phyloP scores from a whole-genome alignment of 2,888 invertebrate genomes.

The Eupithecia subumbrata region DNA sequence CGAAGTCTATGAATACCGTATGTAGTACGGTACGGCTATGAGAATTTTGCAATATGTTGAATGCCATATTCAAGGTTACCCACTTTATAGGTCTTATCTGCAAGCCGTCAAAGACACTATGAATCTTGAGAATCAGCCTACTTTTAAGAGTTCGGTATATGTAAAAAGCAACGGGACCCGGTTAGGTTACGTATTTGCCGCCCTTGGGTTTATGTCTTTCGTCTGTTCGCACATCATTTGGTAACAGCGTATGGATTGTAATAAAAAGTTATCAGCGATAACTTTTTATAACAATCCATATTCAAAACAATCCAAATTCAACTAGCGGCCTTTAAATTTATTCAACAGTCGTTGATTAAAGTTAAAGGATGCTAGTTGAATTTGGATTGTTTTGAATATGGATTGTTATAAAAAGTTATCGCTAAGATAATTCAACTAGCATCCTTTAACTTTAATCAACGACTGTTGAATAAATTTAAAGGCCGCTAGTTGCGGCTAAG shows the following conservation, averaged over 20 bases:
- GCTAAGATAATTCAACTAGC: too few species aligned
- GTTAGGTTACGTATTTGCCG: neutral
- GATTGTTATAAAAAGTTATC: too few species aligned
- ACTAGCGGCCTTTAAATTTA: neutral
- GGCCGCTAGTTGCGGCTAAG: too few species aligned
- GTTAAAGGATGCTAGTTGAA: neutral
- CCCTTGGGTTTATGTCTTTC: neutral
- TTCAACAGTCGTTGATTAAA: neutral
- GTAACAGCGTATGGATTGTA: neutral
- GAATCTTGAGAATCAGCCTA: slow-evolving; percentile 2
- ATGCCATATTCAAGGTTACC: neutral
- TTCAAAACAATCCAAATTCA: neutral
- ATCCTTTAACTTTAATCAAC: neutral
- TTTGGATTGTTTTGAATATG: too few species aligned
- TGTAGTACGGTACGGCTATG: neutral
- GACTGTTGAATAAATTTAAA: too few species aligned
- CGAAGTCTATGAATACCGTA: neutral
- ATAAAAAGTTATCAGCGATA: neutral
- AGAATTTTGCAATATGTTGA: neutral
- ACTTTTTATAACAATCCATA: neutral
- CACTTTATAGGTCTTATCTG: neutral
- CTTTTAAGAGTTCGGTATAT: slow-evolving; percentile 1
- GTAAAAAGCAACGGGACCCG: neutral
- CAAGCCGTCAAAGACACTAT: neutral
- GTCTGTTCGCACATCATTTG: neutral